Evolutionary conservation across 1,140 invertebrate species (phyloP).

Genomic region (Drosophila lini): DNA sequence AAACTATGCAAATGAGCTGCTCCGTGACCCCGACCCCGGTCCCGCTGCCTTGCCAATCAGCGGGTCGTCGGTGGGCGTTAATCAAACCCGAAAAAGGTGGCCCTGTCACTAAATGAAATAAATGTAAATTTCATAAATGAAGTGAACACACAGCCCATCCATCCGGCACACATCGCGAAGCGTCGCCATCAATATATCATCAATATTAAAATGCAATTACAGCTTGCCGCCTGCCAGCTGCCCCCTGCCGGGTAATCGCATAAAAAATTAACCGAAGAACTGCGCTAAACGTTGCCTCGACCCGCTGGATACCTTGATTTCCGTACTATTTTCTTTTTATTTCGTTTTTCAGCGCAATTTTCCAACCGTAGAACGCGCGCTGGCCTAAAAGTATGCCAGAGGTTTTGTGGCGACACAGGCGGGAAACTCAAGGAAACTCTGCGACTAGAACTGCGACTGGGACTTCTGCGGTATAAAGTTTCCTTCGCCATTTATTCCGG

Average conservation of each 20-base stretch:
- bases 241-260: constrained; percentile 38
- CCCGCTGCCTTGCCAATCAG: constrained; percentile 8
- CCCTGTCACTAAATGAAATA: constrained; percentile 64
- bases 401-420: constrained; percentile 15
- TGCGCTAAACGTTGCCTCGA: constrained; percentile 39
- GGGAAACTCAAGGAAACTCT: constrained; percentile 31
- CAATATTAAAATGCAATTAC: constrained; percentile 77
- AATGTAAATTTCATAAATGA: constrained; percentile 78
- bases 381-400: constrained; percentile 39
- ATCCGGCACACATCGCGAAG: constrained; percentile 4
- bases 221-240: constrained; percentile 27
- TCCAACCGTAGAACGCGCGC: not conserved
- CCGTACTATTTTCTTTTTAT: not conserved
- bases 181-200: constrained; percentile 56
- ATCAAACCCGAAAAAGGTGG: constrained; percentile 59
- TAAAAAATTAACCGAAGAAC: constrained; percentile 43
- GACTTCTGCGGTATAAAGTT: constrained; percentile 19
- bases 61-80: constrained; percentile 36
- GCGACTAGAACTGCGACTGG: not conserved
- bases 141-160: constrained; percentile 38
- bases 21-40: constrained; percentile 2
- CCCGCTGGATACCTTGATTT: constrained; percentile 44
- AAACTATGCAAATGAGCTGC: constrained; percentile 54
- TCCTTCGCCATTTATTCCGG: constrained; percentile 37
- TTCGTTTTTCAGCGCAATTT: not conserved